Evolutionary conservation across 2,113 vertebrate species (phyloP).

Genomic region (Carassius carassius): DNA sequence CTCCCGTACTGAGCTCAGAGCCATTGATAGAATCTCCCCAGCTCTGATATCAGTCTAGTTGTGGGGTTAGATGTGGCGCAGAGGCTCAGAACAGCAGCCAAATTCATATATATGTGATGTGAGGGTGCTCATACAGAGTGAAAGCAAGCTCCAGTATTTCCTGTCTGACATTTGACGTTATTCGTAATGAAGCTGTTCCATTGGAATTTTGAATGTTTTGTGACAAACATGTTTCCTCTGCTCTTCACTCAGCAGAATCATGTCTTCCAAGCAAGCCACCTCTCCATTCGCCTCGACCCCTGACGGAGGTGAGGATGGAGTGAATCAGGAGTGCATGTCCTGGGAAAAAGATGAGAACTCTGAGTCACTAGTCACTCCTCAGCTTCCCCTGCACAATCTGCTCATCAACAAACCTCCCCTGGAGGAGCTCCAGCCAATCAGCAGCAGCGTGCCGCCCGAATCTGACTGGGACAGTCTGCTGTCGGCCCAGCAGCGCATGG

Average conservation of each 20-base stretch:
- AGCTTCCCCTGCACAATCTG: constrained; percentile 91
- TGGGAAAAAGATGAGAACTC: constrained; percentile 91
- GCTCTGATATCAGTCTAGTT: constrained; percentile 43
- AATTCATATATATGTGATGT: constrained; percentile 27
- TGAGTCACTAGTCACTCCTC: constrained; percentile 85
- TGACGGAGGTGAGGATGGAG: constrained; percentile 90
- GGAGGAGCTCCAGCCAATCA: constrained; percentile 91
- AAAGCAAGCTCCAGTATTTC: neutral
- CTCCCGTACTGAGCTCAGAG: constrained; percentile 7
- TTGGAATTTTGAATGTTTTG: neutral
- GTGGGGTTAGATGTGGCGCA: constrained; percentile 20
- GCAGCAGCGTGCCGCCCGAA: constrained; percentile 89
- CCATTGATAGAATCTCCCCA: constrained; percentile 46
- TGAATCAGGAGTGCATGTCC: constrained; percentile 90
- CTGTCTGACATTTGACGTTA: neutral
- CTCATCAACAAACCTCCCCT: constrained; percentile 92
- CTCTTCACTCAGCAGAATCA: constrained; percentile 84
- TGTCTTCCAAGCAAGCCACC: constrained; percentile 99
- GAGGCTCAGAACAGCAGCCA: constrained; percentile 34
- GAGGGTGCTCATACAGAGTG: neutral
- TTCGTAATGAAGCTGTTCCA: neutral
- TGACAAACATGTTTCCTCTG: neutral
- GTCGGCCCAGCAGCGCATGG: constrained; percentile 97
- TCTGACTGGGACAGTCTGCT: constrained; percentile 94
- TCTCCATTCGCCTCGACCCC: constrained; percentile 92